Conservation (phyloP, 2,797 vertebrate species). For the Ctenopoma multispine region DNA sequence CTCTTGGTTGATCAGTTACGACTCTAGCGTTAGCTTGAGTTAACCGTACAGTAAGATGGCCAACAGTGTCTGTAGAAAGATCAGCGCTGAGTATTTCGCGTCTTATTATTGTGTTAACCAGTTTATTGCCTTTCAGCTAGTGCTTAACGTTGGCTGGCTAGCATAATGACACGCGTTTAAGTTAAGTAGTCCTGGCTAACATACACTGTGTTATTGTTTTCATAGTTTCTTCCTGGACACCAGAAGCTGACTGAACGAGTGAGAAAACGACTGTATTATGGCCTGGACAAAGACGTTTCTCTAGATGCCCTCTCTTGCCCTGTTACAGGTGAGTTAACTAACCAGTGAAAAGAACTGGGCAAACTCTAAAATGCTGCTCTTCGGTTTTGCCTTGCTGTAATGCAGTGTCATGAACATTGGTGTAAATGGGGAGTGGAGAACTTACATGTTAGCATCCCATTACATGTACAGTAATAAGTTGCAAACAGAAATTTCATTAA, state of each 20-base stretch:
- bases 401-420: neutral
- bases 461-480: neutral
- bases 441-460: too few relatives aligned
- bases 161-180: too few relatives aligned
- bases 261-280: slow-evolving; percentile 94
- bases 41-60: neutral
- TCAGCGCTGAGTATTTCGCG: neutral
- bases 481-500: neutral
- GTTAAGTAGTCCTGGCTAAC: neutral
- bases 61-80: neutral
- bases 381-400: neutral
- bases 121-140: too few relatives aligned
- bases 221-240: slow-evolving; percentile 92
- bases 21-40: slow-evolving; percentile 11
- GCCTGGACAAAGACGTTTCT: slow-evolving; percentile 90
- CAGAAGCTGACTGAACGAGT: slow-evolving; percentile 92
- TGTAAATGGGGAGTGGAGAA: too few relatives aligned
- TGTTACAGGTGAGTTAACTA: slow-evolving; percentile 86
- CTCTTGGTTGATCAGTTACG: neutral
- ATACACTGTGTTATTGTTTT: neutral
- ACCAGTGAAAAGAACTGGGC: neutral
- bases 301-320: slow-evolving; percentile 95
- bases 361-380: too few relatives aligned
- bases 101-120: neutral
- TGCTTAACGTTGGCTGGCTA: neutral